phyloP scores from a whole-genome alignment of 2,113 vertebrate genomes.

The Lamprotornis superbus region DNA sequence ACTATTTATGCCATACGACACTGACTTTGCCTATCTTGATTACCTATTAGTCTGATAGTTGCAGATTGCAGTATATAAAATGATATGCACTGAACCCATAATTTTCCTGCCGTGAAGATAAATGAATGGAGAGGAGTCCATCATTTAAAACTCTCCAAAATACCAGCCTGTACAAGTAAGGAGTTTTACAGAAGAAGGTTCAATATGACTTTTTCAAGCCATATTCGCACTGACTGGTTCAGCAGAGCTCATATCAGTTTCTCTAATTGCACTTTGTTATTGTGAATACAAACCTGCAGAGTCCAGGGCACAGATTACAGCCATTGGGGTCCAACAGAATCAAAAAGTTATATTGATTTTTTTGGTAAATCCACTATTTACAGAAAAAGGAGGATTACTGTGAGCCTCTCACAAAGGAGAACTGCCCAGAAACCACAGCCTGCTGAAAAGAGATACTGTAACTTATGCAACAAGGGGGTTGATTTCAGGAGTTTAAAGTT shows the following conservation, averaged over 20 bases:
- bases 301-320: neutral
- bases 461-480: neutral
- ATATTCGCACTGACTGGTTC: neutral
- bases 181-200: neutral
- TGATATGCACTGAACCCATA: neutral
- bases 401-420: neutral
- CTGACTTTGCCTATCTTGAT: neutral
- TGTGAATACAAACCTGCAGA: neutral
- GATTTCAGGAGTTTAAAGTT: neutral
- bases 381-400: conserved; percentile 21
- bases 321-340: neutral
- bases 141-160: neutral
- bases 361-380: neutral
- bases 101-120: neutral
- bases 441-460: neutral
- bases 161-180: neutral
- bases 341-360: conserved; percentile 12
- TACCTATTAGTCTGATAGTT: neutral
- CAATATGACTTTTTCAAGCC: neutral
- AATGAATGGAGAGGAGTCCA: neutral
- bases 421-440: neutral
- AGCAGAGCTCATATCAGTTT: neutral
- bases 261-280: neutral
- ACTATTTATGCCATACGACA: neutral
- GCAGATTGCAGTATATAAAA: neutral